A percentile compares a stretch with the other conserved stretches of the same genome.
These are phyloP conservation scores for Zalophus californianus DNA, from an alignment of 2,797 vertebrate genomes.

Conservation along the genomic window DNA sequence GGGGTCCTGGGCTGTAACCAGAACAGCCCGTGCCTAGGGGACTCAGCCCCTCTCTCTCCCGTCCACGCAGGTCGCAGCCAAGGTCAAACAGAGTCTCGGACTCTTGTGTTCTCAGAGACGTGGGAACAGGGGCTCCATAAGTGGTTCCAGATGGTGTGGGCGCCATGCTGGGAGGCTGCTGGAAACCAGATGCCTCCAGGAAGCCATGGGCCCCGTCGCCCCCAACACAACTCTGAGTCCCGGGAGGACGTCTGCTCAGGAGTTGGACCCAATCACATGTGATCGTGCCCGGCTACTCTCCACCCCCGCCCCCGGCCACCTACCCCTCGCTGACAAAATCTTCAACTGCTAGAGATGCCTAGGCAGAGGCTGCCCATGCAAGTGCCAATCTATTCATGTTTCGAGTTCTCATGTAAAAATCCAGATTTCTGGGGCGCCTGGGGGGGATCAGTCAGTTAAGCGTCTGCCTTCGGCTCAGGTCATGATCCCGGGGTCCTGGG, in stretches of 20 bases:
- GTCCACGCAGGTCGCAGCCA: neutral
- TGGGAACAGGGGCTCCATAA: neutral
- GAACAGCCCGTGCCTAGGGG: neutral
- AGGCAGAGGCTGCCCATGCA: accelerated
- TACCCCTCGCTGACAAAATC: neutral
- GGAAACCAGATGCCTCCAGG: neutral
- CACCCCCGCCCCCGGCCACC: neutral
- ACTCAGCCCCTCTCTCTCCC: too few species aligned
- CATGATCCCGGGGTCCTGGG: too few species aligned
- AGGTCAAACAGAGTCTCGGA: neutral
- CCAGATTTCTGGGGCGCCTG: neutral
- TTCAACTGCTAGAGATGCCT: neutral
- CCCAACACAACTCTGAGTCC: neutral
- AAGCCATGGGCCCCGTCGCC: neutral
- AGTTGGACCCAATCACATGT: neutral
- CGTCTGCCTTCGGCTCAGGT: too few species aligned
- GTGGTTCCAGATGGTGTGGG: neutral
- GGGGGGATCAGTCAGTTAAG: too few species aligned
- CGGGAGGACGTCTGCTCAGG: accelerated
- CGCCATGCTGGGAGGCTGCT: neutral
- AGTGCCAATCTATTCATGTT: neutral
- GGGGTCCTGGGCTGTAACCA: neutral
- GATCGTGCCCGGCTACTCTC: accelerated
- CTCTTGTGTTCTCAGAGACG: neutral
- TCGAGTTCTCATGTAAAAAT: neutral